Percentiles rank a stretch among this genome's conserved stretches.
Evolutionary conservation across 2,797 vertebrate species (phyloP).

Genomic region (Pantherophis alleghaniensis): DNA sequence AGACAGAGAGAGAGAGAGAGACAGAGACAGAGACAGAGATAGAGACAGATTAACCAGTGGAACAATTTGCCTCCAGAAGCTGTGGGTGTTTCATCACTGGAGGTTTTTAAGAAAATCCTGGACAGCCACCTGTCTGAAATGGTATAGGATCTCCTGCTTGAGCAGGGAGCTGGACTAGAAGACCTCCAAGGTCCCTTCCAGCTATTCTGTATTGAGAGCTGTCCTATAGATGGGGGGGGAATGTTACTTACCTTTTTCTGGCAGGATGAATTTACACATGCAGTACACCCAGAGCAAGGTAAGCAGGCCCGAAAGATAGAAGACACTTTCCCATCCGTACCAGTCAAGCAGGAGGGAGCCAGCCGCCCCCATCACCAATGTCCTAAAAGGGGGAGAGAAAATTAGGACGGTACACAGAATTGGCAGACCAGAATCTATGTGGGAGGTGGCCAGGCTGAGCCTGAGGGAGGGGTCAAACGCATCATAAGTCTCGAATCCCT

Average conservation of each 20-base stretch:
- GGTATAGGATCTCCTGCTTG: not conserved
- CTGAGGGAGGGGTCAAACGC: no score
- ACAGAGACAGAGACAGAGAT: no score
- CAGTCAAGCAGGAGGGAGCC: constrained; percentile 91
- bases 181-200: no score
- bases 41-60: no score
- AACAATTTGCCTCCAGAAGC: no score
- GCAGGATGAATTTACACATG: constrained; percentile 89
- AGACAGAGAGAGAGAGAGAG: no score
- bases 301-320: constrained; percentile 88
- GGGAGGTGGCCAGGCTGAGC: not conserved
- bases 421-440: not conserved
- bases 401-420: fast-evolving
- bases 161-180: not conserved
- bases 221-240: not conserved
- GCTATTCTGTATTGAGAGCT: not conserved
- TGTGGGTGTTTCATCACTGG: no score
- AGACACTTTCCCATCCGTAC: constrained; percentile 92
- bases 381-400: constrained; percentile 70
- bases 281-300: constrained; percentile 91
- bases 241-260: constrained; percentile 78
- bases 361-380: constrained; percentile 85
- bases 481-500: not conserved
- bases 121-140: no score
- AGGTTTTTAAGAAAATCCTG: no score